Evolutionary conservation across 2,113 vertebrate genomes (phyloP).

Genomic region (Baryphthengus martii): DNA sequence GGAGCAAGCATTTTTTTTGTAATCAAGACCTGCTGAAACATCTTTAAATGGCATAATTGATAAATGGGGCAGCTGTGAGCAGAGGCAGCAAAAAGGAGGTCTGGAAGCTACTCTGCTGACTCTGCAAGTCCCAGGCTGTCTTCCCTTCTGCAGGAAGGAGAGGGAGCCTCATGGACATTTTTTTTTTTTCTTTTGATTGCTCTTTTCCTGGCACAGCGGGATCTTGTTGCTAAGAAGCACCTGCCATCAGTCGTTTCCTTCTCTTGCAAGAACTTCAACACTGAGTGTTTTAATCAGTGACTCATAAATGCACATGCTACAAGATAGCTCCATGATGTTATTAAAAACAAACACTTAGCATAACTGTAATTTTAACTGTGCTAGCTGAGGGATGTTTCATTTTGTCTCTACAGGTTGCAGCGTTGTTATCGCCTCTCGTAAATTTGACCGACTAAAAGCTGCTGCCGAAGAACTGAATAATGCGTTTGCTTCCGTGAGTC

Average conservation of each 20-base stretch:
- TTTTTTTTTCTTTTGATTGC: neutral
- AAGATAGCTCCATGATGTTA: neutral
- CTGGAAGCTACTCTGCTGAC: slow-evolving; percentile 23
- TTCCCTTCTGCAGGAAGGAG: neutral
- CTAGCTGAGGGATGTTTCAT: neutral
- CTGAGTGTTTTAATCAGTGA: neutral
- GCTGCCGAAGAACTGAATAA: slow-evolving; percentile 78
- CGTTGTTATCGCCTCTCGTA: slow-evolving; percentile 91
- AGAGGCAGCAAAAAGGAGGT: neutral
- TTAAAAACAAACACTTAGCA: neutral
- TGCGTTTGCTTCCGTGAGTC: slow-evolving; percentile 61
- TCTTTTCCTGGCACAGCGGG: neutral
- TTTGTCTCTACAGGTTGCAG: slow-evolving; percentile 79
- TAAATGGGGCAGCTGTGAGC: neutral
- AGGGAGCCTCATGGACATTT: neutral
- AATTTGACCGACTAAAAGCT: slow-evolving; percentile 78
- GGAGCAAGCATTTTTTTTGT: neutral
- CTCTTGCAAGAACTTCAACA: neutral
- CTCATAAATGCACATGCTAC: neutral
- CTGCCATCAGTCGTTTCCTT: neutral
- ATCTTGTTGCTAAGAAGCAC: slow-evolving; percentile 13
- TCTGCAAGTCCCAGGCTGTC: neutral
- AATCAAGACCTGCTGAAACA: slow-evolving; percentile 1
- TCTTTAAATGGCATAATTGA: slow-evolving; percentile 3
- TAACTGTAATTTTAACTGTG: neutral